A percentile compares a stretch with the other conserved stretches of the same genome.
phyloP scores from a whole-genome alignment of 2,888 invertebrate genomes.

The Trissonchulus latispiculum region DNA sequence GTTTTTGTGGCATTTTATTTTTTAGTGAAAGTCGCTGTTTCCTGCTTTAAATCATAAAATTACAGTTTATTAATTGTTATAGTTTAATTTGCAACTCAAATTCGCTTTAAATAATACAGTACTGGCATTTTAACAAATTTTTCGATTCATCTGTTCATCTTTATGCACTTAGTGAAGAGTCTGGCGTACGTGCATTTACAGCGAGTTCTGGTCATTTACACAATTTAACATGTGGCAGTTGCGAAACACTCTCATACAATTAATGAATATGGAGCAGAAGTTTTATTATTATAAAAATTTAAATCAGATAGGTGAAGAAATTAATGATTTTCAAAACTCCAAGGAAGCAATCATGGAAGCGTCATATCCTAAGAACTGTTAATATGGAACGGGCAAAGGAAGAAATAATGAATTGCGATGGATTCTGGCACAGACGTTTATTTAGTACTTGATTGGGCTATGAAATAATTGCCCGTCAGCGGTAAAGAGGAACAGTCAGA shows the following conservation, averaged over 20 bases:
- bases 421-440: not conserved
- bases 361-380: constrained; percentile 5
- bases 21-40: too few relatives aligned
- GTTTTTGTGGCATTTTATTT: too few relatives aligned
- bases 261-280: not conserved
- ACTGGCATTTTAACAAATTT: too few relatives aligned
- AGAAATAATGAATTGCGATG: not conserved
- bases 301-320: not conserved
- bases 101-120: too few relatives aligned
- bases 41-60: too few relatives aligned
- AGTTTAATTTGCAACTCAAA: too few relatives aligned
- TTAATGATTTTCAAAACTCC: not conserved
- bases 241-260: not conserved
- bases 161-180: too few relatives aligned
- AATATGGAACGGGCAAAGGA: not conserved
- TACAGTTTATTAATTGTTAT: too few relatives aligned
- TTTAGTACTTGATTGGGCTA: not conserved
- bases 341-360: not conserved
- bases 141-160: too few relatives aligned
- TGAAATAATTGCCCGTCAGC: not conserved
- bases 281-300: not conserved
- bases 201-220: not conserved
- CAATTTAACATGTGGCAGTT: not conserved
- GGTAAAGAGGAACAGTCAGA: not conserved
- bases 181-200: too few relatives aligned